phyloP scores from a whole-genome alignment of 2,888 invertebrate species.

The Tinea trinotella region DNA sequence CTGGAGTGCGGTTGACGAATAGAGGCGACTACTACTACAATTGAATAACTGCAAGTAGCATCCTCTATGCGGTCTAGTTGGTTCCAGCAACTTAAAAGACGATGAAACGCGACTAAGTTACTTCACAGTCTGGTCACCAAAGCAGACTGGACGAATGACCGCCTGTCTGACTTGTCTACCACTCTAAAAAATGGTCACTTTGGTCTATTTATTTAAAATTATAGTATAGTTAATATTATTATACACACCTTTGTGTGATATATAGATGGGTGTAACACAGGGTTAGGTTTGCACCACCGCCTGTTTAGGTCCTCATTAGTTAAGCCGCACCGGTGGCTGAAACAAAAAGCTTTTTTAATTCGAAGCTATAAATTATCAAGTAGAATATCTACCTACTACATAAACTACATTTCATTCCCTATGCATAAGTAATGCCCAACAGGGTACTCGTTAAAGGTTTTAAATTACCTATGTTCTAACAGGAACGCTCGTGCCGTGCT shows the following conservation, averaged over 20 bases:
- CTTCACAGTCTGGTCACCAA: too few species aligned
- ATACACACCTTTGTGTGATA: conserved; percentile 81
- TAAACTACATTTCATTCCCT: neutral
- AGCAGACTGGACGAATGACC: too few species aligned
- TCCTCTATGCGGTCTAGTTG: too few species aligned
- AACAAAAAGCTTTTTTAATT: conserved; percentile 37
- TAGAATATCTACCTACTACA: neutral
- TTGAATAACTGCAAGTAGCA: too few species aligned
- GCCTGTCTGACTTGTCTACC: too few species aligned
- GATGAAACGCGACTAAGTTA: too few species aligned
- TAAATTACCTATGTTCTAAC: neutral
- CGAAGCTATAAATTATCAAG: neutral
- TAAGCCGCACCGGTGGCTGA: conserved; percentile 85
- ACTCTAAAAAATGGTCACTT: too few species aligned
- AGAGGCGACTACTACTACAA: too few species aligned
- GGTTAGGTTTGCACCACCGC: conserved; percentile 85
- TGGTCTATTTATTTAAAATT: too few species aligned
- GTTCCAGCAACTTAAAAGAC: too few species aligned
- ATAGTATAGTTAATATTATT: too few species aligned
- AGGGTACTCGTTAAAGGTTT: neutral
- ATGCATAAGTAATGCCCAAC: neutral
- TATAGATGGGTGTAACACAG: conserved; percentile 83
- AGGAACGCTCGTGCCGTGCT: neutral
- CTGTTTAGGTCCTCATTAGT: conserved; percentile 90
- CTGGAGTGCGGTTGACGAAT: too few species aligned